Evolutionary conservation across 2,113 vertebrate species (phyloP).

Genomic region (Phaethornis superciliosus): DNA sequence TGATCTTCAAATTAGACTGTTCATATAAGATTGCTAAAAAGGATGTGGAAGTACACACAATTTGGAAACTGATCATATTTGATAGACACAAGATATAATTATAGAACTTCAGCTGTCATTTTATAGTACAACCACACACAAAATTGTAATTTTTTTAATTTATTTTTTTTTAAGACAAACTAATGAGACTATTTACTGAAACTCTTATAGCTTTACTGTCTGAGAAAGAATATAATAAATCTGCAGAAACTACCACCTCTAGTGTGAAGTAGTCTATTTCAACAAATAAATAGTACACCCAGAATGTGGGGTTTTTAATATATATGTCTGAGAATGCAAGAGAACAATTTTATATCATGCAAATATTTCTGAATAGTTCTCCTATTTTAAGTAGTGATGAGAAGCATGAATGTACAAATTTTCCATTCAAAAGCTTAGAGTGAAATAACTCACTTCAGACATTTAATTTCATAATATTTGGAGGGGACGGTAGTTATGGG

Average conservation of each 20-base stretch:
- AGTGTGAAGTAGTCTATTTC: background rate
- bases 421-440: background rate
- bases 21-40: background rate
- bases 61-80: background rate
- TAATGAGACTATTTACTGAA: background rate
- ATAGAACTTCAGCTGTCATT: background rate
- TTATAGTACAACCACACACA: background rate
- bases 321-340: background rate
- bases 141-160: background rate
- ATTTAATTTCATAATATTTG: background rate
- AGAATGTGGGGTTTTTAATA: background rate
- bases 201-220: background rate
- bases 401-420: background rate
- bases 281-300: background rate
- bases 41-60: background rate
- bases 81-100: background rate
- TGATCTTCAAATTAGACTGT: background rate
- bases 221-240: background rate
- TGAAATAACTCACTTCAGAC: background rate
- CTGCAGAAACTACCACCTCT: background rate
- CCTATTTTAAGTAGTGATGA: background rate
- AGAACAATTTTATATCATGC: background rate
- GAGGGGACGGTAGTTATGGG: background rate
- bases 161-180: accelerated
- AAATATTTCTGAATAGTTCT: background rate